Evolutionary conservation across 2,888 invertebrate species (phyloP).

Genomic region (Cetonia aurata): DNA sequence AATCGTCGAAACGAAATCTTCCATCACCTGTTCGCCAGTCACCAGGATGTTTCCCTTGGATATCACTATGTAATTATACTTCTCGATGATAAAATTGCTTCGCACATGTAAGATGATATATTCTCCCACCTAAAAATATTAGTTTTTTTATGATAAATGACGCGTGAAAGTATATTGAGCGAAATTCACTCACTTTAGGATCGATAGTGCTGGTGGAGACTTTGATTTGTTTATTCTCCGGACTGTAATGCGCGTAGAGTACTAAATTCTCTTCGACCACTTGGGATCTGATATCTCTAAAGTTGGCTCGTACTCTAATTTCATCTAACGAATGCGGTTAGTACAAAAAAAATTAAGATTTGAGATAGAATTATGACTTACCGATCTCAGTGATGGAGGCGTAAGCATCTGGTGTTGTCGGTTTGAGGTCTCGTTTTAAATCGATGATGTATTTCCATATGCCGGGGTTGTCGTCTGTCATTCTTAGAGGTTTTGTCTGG

Average conservation of each 20-base stretch:
- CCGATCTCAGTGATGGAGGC: slow-evolving; percentile 59
- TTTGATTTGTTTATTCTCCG: slow-evolving; percentile 85
- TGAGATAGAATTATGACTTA: slow-evolving; percentile 43
- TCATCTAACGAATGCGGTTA: background rate
- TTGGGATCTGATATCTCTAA: slow-evolving; percentile 77
- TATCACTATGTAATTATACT: slow-evolving; percentile 91
- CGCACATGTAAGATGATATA: slow-evolving; percentile 95
- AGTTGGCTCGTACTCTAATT: slow-evolving; percentile 77
- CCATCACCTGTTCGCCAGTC: slow-evolving; percentile 88
- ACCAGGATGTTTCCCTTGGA: slow-evolving; percentile 92
- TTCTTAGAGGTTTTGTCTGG: slow-evolving; percentile 74
- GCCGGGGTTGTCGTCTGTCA: slow-evolving; percentile 76
- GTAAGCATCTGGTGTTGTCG: slow-evolving; percentile 58
- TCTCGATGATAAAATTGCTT: slow-evolving; percentile 89
- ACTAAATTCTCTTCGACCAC: slow-evolving; percentile 77
- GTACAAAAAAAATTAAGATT: slow-evolving; percentile 13
- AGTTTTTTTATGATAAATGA: background rate
- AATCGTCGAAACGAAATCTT: slow-evolving; percentile 81
- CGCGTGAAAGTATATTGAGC: background rate
- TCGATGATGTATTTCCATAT: slow-evolving; percentile 89
- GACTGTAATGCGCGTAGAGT: slow-evolving; percentile 84
- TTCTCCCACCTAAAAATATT: slow-evolving; percentile 81
- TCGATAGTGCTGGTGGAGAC: slow-evolving; percentile 86
- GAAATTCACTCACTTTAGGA: slow-evolving; percentile 72
- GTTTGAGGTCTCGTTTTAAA: slow-evolving; percentile 75